These are phyloP conservation scores for Seladonia tumulorum DNA, from an alignment of 2,888 invertebrate species.

Conservation along the genomic window DNA sequence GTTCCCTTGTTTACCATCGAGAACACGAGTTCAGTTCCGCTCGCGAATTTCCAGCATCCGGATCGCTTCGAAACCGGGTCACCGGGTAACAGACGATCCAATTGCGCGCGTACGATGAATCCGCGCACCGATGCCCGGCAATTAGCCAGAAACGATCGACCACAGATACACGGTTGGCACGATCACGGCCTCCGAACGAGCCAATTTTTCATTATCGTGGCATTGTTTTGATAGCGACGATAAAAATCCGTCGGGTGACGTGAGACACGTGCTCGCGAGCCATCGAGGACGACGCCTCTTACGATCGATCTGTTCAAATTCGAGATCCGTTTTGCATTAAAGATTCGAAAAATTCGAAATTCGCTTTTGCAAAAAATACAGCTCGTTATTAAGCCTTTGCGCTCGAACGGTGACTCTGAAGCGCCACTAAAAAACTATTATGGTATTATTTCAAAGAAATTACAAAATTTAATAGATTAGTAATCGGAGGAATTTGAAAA, in stretches of 20 bases:
- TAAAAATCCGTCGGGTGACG: conserved; percentile 30
- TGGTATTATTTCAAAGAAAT: no score
- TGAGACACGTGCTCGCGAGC: conserved; percentile 5
- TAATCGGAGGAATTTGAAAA: no score
- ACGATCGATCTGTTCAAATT: not conserved
- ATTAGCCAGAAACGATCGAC: conserved; percentile 20
- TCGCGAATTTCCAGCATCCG: conserved; percentile 16
- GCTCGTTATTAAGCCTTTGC: no score
- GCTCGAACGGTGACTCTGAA: no score
- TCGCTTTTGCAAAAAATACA: no score
- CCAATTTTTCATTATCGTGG: conserved; percentile 35
- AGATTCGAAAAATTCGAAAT: not conserved
- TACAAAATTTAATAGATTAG: no score
- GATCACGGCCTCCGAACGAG: conserved; percentile 9
- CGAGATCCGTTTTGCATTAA: not conserved
- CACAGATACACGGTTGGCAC: not conserved
- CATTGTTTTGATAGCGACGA: conserved; percentile 43
- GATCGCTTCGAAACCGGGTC: not conserved
- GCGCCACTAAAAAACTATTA: no score
- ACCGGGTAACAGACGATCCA: not conserved
- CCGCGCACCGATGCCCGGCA: not conserved
- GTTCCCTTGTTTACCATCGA: not conserved
- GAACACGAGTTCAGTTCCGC: conserved; percentile 14
- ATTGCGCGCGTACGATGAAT: conserved; percentile 17
- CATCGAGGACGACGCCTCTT: not conserved